Base-by-base conservation (phyloP, 2,888 invertebrate species). In the Leptopilina syphax region DNA sequence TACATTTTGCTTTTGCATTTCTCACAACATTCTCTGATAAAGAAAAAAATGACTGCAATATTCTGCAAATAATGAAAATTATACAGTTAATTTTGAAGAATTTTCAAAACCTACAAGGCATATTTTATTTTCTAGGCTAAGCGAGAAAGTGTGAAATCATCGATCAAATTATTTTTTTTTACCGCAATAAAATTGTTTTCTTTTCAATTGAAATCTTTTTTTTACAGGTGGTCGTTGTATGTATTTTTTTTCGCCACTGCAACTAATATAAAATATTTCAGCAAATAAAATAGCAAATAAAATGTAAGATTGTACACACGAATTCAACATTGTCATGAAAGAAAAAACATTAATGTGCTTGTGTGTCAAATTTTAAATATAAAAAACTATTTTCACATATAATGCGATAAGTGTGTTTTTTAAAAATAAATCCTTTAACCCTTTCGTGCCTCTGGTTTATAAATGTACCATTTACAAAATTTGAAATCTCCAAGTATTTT, bases 61-160 rank as follows among this genome's bases (percentile, higher is more conserved):
- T 63, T 63, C 63, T 9, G 24, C 9, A 0, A 24, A 7, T 18
- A n/a, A 63, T 63, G n/a, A 18, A 4, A 34, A 57, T 73, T 13
- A n/a, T 13, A n/a, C 13, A 57, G 8, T 44, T 44, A 44, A 44
- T 8, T 44, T 44, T 44, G 44, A 44, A 44, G 7, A 44, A 44
- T 44, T 44, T 44, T 44, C 8, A 8, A 44, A 44, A 8, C 44
- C 5, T 7, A 44, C 8, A 44, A 44, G 44, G 44, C 34, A 54
- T 8, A 54, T 13, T 54, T 54, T 54, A 50, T 34, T 86, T 87
- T 87, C 86, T 87, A 89, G 87, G 88, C 88, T 87, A 91, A 90
- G 89, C 89, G 89, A 86, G 84, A 88, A 89, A 90, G 89, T 90
- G 88, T 88, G 87, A 87, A 86, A 83, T 88, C 86, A 88, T 88